Percentiles rank a stretch among this genome's conserved stretches.
phyloP scores from a whole-genome alignment of 64 coral and sea anemone genomes.

The Platygyra sinensis region DNA sequence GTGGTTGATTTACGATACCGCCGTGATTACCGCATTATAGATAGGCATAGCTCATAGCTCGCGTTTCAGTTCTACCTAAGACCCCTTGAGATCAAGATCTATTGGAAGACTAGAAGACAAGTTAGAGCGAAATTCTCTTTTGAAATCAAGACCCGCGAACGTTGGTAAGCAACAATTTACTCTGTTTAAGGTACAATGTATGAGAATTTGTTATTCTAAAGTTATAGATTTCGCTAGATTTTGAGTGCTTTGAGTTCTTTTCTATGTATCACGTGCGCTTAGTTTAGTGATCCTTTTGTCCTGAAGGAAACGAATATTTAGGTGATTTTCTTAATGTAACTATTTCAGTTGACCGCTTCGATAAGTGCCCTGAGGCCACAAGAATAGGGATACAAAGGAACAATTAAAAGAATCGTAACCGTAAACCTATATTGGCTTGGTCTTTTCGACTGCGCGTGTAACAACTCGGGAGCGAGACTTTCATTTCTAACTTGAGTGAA shows the following conservation, averaged over 20 bases:
- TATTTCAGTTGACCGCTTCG: slow-evolving; percentile 1
- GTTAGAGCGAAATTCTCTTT: no score
- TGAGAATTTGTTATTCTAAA: not conserved
- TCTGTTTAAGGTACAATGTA: not conserved
- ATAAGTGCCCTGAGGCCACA: not conserved
- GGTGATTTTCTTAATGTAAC: no score
- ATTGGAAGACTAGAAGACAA: no score
- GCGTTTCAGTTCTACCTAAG: not conserved
- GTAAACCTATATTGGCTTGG: not conserved
- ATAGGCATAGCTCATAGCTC: not conserved
- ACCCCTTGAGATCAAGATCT: not conserved
- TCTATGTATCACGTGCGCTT: no score
- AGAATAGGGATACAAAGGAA: not conserved
- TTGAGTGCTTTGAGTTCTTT: no score
- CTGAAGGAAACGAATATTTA: no score
- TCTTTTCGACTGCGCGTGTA: not conserved
- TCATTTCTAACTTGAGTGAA: no score
- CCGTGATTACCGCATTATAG: not conserved
- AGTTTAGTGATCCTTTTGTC: no score
- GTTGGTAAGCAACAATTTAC: no score
- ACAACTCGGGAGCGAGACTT: no score
- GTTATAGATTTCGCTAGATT: no score
- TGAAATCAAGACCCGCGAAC: no score
- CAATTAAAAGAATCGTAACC: not conserved
- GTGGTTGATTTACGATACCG: not conserved